Conservation (phyloP, 2,113 vertebrate genomes). For the Zosterops lateralis region DNA sequence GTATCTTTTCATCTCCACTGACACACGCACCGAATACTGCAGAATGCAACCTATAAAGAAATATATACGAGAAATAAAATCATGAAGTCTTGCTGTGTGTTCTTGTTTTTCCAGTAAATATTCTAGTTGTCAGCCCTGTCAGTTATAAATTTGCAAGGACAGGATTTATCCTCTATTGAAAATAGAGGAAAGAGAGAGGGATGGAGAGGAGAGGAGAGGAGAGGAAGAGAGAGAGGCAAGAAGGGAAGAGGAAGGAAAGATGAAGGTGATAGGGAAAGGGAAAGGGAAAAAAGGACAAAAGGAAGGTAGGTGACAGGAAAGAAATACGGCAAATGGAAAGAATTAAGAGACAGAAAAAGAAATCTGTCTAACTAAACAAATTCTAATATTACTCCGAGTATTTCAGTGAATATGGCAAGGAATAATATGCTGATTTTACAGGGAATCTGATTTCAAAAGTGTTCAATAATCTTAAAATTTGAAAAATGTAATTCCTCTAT, state of each 20-base stretch:
- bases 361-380: not conserved
- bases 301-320: not conserved
- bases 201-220: not conserved
- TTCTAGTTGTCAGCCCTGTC: constrained; percentile 18
- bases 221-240: not conserved
- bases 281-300: no score
- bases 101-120: constrained; percentile 37
- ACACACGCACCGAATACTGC: constrained; percentile 40
- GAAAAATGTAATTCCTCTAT: not conserved
- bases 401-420: not conserved
- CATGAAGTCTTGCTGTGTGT: constrained; percentile 36
- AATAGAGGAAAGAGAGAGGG: not conserved
- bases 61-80: constrained; percentile 10
- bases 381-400: not conserved
- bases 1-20: constrained; percentile 51
- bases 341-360: not conserved
- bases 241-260: not conserved
- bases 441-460: not conserved
- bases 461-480: not conserved
- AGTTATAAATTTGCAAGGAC: constrained; percentile 7
- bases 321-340: not conserved
- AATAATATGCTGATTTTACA: not conserved
- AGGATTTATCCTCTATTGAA: not conserved
- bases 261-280: not conserved
- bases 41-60: constrained; percentile 20